Evolutionary conservation across 2,888 invertebrate genomes (phyloP).

Genomic region (Drosophila percnosoma): DNA sequence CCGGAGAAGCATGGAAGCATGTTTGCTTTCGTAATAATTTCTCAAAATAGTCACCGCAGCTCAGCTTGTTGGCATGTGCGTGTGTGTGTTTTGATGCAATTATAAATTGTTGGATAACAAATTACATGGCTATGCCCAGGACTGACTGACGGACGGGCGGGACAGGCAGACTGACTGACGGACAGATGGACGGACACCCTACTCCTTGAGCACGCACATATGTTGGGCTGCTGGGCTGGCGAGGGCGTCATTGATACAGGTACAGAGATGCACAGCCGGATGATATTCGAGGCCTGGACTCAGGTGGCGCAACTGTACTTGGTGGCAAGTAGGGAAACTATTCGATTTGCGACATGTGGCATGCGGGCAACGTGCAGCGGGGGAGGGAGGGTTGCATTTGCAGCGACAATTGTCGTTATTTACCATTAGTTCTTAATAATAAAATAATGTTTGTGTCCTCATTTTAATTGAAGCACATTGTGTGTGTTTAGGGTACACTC

Average conservation of each 20-base stretch:
- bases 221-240: slow-evolving; percentile 51
- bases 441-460: slow-evolving; percentile 49
- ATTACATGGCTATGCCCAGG: slow-evolving; percentile 67
- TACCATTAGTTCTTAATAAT: slow-evolving; percentile 67
- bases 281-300: slow-evolving; percentile 23
- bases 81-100: slow-evolving; percentile 74
- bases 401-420: slow-evolving; percentile 55
- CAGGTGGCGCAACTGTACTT: slow-evolving; percentile 65
- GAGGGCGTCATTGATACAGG: slow-evolving; percentile 71
- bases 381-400: slow-evolving; percentile 26
- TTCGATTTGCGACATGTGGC: slow-evolving; percentile 23
- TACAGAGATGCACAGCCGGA: slow-evolving; percentile 29
- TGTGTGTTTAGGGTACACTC: slow-evolving; percentile 7
- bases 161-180: slow-evolving; percentile 20
- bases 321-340: slow-evolving; percentile 1
- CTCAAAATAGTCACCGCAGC: slow-evolving; percentile 37
- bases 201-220: slow-evolving; percentile 56
- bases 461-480: slow-evolving; percentile 57
- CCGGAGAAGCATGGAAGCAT: slow-evolving; percentile 51
- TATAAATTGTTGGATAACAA: slow-evolving; percentile 80
- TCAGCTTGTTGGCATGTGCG: slow-evolving; percentile 54
- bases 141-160: slow-evolving; percentile 15
- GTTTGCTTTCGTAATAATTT: slow-evolving; percentile 64
- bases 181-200: slow-evolving; percentile 25
- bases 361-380: slow-evolving; percentile 48